These are phyloP conservation scores for Drosophila virilis DNA, from an alignment of 1,140 invertebrate genomes.

Conservation along the genomic window DNA sequence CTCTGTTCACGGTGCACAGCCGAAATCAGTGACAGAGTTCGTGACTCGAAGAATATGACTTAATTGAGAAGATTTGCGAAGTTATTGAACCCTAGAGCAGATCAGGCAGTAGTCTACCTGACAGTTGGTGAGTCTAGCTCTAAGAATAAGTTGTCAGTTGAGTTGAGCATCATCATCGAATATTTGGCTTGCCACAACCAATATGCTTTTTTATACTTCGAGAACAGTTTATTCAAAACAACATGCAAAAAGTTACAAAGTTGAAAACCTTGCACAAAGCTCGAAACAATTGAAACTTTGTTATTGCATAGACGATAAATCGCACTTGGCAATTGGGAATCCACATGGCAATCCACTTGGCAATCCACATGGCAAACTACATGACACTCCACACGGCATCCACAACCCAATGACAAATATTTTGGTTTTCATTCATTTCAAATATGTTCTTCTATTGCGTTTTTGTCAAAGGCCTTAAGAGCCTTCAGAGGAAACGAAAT, in stretches of 20 bases:
- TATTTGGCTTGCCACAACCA: not conserved
- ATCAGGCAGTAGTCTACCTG: no score
- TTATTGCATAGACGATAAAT: constrained; percentile 28
- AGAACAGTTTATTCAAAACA: not conserved
- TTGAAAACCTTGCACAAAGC: constrained; percentile 14
- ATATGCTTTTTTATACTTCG: not conserved
- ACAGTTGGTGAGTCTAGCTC: no score
- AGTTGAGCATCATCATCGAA: no score
- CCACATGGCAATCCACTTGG: constrained; percentile 10
- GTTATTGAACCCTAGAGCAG: no score
- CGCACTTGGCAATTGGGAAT: not conserved
- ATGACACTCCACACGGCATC: not conserved
- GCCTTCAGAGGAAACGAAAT: not conserved
- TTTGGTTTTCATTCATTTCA: constrained; percentile 5
- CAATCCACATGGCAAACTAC: constrained; percentile 6
- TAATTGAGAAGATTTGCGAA: no score
- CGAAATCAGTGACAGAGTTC: not conserved
- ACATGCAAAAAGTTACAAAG: constrained; percentile 26
- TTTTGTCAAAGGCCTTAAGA: constrained; percentile 11
- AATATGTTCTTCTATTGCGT: not conserved
- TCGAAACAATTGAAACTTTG: constrained; percentile 50
- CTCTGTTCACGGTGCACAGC: not conserved
- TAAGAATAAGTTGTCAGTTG: no score
- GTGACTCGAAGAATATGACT: no score
- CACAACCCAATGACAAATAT: not conserved